Conservation (phyloP, 1,140 invertebrate species). For the Drosophila chauvacae region DNA sequence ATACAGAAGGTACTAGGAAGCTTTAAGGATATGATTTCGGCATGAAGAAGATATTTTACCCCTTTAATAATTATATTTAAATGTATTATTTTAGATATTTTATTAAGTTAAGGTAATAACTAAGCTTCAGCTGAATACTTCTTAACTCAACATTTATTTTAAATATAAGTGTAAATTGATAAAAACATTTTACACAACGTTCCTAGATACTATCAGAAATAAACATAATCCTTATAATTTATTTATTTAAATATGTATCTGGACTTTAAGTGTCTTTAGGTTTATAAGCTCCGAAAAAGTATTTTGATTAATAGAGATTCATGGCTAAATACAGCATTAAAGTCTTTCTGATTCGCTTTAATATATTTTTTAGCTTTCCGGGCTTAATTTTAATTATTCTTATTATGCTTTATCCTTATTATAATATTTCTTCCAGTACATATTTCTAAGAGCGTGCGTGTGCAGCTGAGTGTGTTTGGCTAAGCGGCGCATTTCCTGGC, state of each 20-base stretch:
- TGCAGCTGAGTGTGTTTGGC: slow-evolving; percentile 51
- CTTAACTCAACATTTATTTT: too few species aligned
- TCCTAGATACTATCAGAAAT: neutral
- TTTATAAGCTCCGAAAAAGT: neutral
- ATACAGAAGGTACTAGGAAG: neutral
- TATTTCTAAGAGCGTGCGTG: slow-evolving; percentile 17
- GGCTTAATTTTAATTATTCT: too few species aligned
- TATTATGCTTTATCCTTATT: too few species aligned
- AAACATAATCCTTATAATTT: too few species aligned
- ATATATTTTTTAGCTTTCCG: too few species aligned
- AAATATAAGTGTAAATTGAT: neutral
- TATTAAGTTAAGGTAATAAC: neutral
- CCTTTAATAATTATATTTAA: too few species aligned
- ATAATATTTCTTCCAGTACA: slow-evolving; percentile 11
- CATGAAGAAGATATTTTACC: too few species aligned
- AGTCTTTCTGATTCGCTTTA: neutral
- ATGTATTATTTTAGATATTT: neutral
- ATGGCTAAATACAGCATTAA: neutral
- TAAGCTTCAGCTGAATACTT: neutral
- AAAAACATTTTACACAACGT: neutral
- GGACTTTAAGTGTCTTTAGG: too few species aligned
- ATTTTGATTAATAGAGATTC: neutral
- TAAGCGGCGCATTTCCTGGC: slow-evolving; percentile 81
- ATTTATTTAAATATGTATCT: neutral
- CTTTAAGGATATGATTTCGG: neutral